phyloP scores from a whole-genome alignment of 1,140 invertebrate genomes.

The Lepidurus packardi region DNA sequence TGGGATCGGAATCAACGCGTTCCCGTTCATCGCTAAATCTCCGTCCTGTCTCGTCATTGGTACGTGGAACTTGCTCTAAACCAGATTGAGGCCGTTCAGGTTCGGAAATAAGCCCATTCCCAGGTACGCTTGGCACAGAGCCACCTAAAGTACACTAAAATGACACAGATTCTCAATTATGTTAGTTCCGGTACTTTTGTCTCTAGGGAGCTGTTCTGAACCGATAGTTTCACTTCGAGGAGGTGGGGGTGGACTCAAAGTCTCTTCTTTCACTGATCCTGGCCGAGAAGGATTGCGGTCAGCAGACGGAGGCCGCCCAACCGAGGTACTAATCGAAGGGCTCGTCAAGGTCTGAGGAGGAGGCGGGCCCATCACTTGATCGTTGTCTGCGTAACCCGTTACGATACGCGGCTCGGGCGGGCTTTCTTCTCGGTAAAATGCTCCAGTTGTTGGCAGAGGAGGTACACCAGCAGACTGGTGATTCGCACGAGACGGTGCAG shows the following conservation, averaged over 20 bases:
- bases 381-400: conserved; percentile 39
- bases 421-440: conserved; percentile 23
- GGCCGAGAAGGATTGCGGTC: conserved; percentile 23
- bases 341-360: neutral
- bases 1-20: neutral
- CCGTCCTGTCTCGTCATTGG: neutral
- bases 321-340: neutral
- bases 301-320: conserved; percentile 17
- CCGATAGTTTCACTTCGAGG: conserved; percentile 41
- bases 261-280: conserved; percentile 25
- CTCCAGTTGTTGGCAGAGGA: neutral
- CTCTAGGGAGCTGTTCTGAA: conserved; percentile 36
- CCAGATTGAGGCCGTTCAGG: neutral
- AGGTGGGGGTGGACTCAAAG: conserved; percentile 41
- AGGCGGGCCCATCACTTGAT: conserved; percentile 19
- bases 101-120: neutral
- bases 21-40: neutral
- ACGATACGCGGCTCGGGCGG: conserved; percentile 41
- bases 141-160: neutral
- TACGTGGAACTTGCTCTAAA: neutral
- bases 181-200: neutral
- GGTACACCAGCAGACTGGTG: conserved; percentile 1
- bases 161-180: neutral
- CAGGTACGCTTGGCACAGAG: neutral
- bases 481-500: neutral